These are phyloP conservation scores for Asbolus verrucosus DNA, from an alignment of 1,140 invertebrate species.

Conservation along the genomic window DNA sequence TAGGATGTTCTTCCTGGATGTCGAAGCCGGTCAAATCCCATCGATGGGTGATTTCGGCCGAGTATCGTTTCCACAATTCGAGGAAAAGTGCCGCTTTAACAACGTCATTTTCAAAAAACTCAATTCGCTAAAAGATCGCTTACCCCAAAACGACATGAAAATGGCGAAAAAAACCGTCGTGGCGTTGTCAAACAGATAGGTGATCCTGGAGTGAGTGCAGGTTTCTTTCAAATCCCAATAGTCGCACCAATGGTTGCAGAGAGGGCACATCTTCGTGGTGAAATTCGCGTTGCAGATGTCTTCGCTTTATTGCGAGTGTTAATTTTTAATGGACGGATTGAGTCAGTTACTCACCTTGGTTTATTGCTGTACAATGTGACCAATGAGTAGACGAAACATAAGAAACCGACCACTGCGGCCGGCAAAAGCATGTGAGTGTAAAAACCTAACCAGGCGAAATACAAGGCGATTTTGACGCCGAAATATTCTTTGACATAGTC, in stretches of 20 bases:
- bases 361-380: slow-evolving; percentile 78
- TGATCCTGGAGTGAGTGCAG: slow-evolving; percentile 87
- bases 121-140: no score
- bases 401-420: slow-evolving; percentile 84
- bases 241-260: slow-evolving; percentile 86
- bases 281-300: slow-evolving; percentile 81
- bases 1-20: slow-evolving; percentile 87
- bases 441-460: slow-evolving; percentile 98
- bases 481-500: slow-evolving; percentile 93
- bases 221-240: slow-evolving; percentile 91
- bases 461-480: slow-evolving; percentile 92
- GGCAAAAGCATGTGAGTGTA: slow-evolving; percentile 95
- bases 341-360: slow-evolving; percentile 73
- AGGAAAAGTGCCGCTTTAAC: slow-evolving; percentile 83
- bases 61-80: slow-evolving; percentile 96
- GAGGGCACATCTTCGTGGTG: slow-evolving; percentile 83
- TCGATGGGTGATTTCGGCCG: slow-evolving; percentile 89
- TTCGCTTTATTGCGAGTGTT: slow-evolving; percentile 70
- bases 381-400: slow-evolving; percentile 86
- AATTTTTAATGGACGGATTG: neutral
- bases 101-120: no score
- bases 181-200: slow-evolving; percentile 96
- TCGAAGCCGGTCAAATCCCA: slow-evolving; percentile 93
- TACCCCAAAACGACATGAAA: slow-evolving; percentile 97
- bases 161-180: slow-evolving; percentile 94